phyloP scores from a whole-genome alignment of 2,797 vertebrate genomes.

The Mormyrops attenuatus region DNA sequence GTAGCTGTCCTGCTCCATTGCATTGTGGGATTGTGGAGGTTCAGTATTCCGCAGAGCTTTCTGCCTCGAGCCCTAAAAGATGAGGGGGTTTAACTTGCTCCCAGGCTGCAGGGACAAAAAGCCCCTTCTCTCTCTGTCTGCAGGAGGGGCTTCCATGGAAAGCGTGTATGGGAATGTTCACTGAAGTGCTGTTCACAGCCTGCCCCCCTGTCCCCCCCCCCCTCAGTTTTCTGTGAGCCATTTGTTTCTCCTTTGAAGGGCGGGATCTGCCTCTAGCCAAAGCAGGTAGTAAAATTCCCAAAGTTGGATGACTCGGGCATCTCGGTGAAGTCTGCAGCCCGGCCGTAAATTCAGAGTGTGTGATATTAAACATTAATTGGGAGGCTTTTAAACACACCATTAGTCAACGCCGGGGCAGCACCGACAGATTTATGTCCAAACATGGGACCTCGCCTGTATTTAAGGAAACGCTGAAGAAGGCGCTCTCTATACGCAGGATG shows the following conservation, averaged over 20 bases:
- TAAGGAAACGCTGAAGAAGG: slow-evolving; percentile 2
- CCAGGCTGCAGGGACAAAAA: neutral
- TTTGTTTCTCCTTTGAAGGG: slow-evolving; percentile 7
- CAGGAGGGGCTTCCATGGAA: slow-evolving; percentile 48
- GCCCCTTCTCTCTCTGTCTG: neutral
- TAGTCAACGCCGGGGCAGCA: slow-evolving; percentile 21
- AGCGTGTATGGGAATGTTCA: slow-evolving; percentile 45
- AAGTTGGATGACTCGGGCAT: slow-evolving; percentile 14
- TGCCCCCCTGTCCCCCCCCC: neutral
- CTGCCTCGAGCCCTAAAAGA: neutral
- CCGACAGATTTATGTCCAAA: slow-evolving; percentile 22
- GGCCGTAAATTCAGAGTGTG: slow-evolving; percentile 20
- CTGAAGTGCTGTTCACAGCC: neutral
- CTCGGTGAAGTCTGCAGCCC: neutral
- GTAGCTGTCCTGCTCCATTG: neutral
- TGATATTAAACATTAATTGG: slow-evolving; percentile 30
- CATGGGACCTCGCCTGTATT: slow-evolving; percentile 12
- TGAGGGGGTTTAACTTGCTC: neutral
- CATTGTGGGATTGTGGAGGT: neutral
- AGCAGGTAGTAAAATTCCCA: slow-evolving; percentile 26
- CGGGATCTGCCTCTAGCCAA: slow-evolving; percentile 10
- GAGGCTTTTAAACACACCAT: slow-evolving; percentile 25
- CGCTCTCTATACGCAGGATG: slow-evolving; percentile 5
- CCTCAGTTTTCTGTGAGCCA: neutral
- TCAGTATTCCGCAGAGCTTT: neutral